Conservation (phyloP, 1,140 invertebrate species). For the Cephus cinctus region DNA sequence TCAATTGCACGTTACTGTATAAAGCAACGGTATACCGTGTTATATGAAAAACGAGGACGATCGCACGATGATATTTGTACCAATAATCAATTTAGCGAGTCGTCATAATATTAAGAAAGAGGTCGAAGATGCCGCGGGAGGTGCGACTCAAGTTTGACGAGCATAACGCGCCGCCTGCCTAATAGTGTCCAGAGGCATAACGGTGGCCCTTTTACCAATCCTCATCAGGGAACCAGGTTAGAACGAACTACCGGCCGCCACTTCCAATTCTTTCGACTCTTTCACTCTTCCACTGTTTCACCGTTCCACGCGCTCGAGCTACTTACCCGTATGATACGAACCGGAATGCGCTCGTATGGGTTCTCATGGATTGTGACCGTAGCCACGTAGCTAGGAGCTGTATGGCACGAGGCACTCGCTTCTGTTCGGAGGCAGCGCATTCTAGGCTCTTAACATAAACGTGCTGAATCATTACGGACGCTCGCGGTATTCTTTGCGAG, state of each 20-base stretch:
- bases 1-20: no score
- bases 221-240: no score
- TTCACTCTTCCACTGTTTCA: background rate
- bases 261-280: conserved; percentile 12
- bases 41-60: background rate
- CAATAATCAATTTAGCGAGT: conserved; percentile 11
- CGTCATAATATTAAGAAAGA: conserved; percentile 18
- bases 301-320: background rate
- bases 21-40: no score
- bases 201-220: no score
- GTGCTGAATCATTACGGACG: conserved; percentile 35
- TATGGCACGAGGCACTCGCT: conserved; percentile 27
- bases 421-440: conserved; percentile 31
- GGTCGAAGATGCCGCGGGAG: conserved; percentile 14
- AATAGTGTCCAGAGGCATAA: conserved; percentile 27
- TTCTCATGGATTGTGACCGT: no score
- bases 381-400: conserved; percentile 17
- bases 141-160: conserved; percentile 19
- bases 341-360: no score
- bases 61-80: background rate
- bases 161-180: conserved; percentile 24
- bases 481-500: conserved; percentile 17
- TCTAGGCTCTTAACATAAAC: conserved; percentile 30
- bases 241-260: background rate
- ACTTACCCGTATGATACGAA: background rate